Percentiles rank a stretch among this genome's conserved stretches.
Conservation (phyloP, 2,888 invertebrate species). For the Mimas tiliae region DNA sequence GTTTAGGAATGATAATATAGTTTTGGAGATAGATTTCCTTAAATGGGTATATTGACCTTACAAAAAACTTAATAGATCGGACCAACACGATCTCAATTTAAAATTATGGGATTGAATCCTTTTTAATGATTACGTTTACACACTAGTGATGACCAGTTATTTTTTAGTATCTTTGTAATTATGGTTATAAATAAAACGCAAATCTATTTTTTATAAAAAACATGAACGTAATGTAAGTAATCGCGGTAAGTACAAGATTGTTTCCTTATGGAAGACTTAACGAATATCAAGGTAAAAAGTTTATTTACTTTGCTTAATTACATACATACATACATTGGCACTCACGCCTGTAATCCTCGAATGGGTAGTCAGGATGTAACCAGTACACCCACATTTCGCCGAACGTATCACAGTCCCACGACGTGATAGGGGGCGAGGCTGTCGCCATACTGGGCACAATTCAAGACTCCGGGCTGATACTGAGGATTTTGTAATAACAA, state of each 20-base stretch:
- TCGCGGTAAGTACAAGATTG: not conserved
- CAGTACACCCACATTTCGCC: too few species aligned
- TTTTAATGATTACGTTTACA: not conserved
- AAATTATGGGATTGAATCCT: not conserved
- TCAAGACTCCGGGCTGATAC: too few species aligned
- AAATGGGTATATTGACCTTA: slow-evolving; percentile 12
- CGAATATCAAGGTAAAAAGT: not conserved
- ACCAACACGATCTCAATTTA: not conserved
- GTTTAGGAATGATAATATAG: not conserved
- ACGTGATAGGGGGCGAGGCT: too few species aligned
- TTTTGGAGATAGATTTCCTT: slow-evolving; percentile 9
- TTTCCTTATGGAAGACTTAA: not conserved
- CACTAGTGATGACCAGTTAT: not conserved
- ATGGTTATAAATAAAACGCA: not conserved
- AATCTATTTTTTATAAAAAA: too few species aligned
- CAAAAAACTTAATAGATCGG: not conserved
- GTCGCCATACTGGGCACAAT: too few species aligned
- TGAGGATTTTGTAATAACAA: too few species aligned
- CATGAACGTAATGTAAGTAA: not conserved
- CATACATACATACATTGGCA: not conserved
- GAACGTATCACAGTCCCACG: too few species aligned
- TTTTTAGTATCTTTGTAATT: not conserved
- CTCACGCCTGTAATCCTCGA: too few species aligned
- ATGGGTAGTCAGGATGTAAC: not conserved
- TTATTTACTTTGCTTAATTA: not conserved